These are phyloP conservation scores for Mya arenaria DNA, from an alignment of 1,140 invertebrate genomes.

Conservation along the genomic window DNA sequence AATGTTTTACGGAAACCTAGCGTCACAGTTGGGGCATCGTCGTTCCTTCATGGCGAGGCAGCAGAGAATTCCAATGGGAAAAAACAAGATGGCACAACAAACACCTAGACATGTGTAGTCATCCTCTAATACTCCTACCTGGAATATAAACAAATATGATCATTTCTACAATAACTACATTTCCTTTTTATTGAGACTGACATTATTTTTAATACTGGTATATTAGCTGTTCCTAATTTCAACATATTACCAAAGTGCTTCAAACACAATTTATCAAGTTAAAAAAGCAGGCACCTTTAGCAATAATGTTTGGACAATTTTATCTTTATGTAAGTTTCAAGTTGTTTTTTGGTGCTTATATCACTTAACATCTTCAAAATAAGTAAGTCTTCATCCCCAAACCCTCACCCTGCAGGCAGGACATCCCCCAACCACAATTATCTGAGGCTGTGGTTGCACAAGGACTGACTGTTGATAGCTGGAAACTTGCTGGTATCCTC, in stretches of 20 bases:
- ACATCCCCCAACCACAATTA: slow-evolving; percentile 90
- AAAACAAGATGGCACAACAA: slow-evolving; percentile 92
- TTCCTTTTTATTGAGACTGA: background rate
- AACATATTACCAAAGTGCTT: background rate
- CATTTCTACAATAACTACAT: background rate
- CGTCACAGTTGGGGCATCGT: slow-evolving; percentile 92
- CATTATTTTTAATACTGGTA: too few relatives aligned
- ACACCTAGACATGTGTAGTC: slow-evolving; percentile 90
- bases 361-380: too few relatives aligned
- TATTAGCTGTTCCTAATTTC: too few relatives aligned
- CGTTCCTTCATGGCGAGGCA: slow-evolving; percentile 90
- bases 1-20: slow-evolving; percentile 85
- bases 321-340: too few relatives aligned
- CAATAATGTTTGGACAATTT: too few relatives aligned
- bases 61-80: slow-evolving; percentile 91
- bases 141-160: slow-evolving; percentile 49
- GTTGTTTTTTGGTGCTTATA: too few relatives aligned
- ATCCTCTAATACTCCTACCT: slow-evolving; percentile 91
- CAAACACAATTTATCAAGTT: background rate
- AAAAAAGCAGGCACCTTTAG: background rate
- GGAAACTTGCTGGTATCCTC: slow-evolving; percentile 54
- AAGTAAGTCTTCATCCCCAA: too few relatives aligned
- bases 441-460: slow-evolving; percentile 82
- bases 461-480: slow-evolving; percentile 63
- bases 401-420: slow-evolving; percentile 88